phyloP scores from a whole-genome alignment of 2,888 invertebrate genomes.

The Pegoplata infirma region DNA sequence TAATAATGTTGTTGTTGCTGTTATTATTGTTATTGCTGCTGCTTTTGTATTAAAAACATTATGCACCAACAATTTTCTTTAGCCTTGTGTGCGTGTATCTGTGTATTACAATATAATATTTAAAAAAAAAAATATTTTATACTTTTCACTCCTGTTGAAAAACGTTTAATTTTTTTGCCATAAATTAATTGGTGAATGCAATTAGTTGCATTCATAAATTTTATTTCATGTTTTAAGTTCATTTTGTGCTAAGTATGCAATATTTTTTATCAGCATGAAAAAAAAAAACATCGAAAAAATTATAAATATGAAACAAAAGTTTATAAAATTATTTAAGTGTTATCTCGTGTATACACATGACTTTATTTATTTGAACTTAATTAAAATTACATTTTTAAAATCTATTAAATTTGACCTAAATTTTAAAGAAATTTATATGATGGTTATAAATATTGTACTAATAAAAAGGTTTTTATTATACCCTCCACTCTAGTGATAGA shows the following conservation, averaged over 20 bases:
- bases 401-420: neutral
- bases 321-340: too few species aligned
- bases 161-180: slow-evolving; percentile 57
- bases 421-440: too few species aligned
- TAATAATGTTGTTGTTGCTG: slow-evolving; percentile 24
- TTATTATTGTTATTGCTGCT: slow-evolving; percentile 17
- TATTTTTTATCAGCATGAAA: slow-evolving; percentile 21
- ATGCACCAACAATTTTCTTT: neutral
- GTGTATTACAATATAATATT: neutral
- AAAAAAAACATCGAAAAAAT: too few species aligned
- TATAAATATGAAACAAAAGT: neutral
- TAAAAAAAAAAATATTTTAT: slow-evolving; percentile 16
- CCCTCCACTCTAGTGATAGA: too few species aligned
- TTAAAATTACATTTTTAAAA: slow-evolving; percentile 38
- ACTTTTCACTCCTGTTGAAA: slow-evolving; percentile 44
- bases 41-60: slow-evolving; percentile 28
- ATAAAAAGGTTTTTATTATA: neutral
- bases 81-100: neutral
- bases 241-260: slow-evolving; percentile 60
- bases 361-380: slow-evolving; percentile 40
- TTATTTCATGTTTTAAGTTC: slow-evolving; percentile 58
- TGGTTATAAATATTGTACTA: too few species aligned
- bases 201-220: slow-evolving; percentile 62
- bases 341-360: neutral
- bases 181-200: slow-evolving; percentile 62